These are phyloP conservation scores for Cynopterus brachyotis DNA, from an alignment of 2,113 vertebrate genomes.

Conservation along the genomic window DNA sequence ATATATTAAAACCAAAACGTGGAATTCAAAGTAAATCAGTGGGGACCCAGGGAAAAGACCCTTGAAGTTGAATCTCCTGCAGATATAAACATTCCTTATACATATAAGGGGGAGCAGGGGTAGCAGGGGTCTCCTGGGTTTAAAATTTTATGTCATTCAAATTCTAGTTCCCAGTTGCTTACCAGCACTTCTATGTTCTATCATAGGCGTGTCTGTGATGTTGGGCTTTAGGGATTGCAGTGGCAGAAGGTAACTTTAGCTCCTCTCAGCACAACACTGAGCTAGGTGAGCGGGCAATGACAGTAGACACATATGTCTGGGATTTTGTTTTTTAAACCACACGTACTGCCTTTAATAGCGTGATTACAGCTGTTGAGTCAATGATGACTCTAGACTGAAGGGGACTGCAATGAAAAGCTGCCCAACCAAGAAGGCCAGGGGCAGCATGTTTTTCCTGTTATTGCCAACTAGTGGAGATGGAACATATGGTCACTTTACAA, in stretches of 20 bases:
- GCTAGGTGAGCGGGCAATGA: constrained; percentile 76
- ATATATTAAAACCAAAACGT: background rate
- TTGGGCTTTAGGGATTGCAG: constrained; percentile 69
- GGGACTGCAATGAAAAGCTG: constrained; percentile 72
- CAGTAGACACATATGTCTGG: constrained; percentile 80
- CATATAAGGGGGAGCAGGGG: background rate
- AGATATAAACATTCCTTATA: background rate
- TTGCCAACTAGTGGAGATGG: constrained; percentile 75
- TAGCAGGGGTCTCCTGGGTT: background rate
- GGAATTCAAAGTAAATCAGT: background rate
- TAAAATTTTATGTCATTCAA: background rate
- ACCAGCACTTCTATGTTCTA: background rate
- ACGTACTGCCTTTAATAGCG: constrained; percentile 80
- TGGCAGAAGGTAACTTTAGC: constrained; percentile 73
- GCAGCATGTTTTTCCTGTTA: constrained; percentile 62
- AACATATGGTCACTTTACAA: constrained; percentile 82
- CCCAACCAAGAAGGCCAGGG: constrained; percentile 71
- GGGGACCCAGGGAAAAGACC: background rate
- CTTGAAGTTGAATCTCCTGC: background rate
- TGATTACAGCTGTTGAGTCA: constrained; percentile 82
- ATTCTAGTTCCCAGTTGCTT: background rate
- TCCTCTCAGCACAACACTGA: constrained; percentile 75
- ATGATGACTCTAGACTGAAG: constrained; percentile 71
- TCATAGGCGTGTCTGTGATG: background rate
- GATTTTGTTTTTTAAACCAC: constrained; percentile 81